phyloP scores from a whole-genome alignment of 1,140 invertebrate species.

The Drosophila truncata region DNA sequence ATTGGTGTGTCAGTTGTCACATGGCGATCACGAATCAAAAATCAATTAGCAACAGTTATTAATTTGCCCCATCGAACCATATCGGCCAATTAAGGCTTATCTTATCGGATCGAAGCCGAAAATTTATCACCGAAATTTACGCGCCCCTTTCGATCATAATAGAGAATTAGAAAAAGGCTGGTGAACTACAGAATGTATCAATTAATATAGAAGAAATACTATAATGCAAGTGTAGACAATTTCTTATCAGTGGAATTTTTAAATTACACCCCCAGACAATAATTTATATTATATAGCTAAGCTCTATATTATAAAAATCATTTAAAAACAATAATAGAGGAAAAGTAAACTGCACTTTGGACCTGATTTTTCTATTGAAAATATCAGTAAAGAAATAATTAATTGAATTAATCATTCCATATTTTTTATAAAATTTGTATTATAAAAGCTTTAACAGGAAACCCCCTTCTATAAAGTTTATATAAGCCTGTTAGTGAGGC shows the following conservation, averaged over 20 bases:
- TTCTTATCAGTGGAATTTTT: slow-evolving; percentile 24
- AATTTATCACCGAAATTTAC: slow-evolving; percentile 34
- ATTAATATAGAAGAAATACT: not conserved
- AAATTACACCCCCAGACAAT: slow-evolving; percentile 30
- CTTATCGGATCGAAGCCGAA: slow-evolving; percentile 43
- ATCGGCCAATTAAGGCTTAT: slow-evolving; percentile 36
- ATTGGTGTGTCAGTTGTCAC: slow-evolving; percentile 22
- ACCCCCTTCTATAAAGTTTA: not conserved
- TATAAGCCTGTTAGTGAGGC: not conserved
- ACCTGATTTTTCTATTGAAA: not conserved
- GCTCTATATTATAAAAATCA: slow-evolving; percentile 1
- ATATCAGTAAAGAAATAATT: not conserved
- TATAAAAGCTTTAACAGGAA: not conserved
- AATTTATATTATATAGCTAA: slow-evolving; percentile 21
- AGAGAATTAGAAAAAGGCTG: not conserved
- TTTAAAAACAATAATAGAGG: slow-evolving; percentile 13
- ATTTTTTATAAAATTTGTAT: too few relatives aligned
- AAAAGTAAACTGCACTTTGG: slow-evolving; percentile 26
- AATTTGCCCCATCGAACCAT: slow-evolving; percentile 39
- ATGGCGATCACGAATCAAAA: slow-evolving; percentile 24
- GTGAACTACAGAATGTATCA: not conserved
- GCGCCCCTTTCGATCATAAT: slow-evolving; percentile 2
- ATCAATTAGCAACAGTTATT: slow-evolving; percentile 60
- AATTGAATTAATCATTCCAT: not conserved
- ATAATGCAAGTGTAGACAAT: not conserved